These are phyloP conservation scores for Stichodactyla mertensii DNA, from an alignment of 64 coral and sea anemone genomes.

Conservation along the genomic window DNA sequence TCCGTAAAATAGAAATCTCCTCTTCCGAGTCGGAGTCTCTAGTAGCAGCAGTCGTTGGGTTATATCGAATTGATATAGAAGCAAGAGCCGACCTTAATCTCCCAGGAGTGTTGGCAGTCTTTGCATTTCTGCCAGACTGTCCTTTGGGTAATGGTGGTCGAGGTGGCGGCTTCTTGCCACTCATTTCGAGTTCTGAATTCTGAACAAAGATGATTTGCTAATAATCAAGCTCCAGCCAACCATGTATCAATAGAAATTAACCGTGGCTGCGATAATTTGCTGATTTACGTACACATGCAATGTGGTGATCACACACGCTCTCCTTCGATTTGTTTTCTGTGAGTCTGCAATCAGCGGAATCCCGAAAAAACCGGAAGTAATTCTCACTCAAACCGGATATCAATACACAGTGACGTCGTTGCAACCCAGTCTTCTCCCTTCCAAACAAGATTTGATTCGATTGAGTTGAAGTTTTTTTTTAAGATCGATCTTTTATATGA, in stretches of 20 bases:
- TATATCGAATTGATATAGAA: conserved; percentile 81
- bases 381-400: neutral
- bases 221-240: conserved; percentile 31
- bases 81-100: conserved; percentile 52
- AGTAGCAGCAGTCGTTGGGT: conserved; percentile 31
- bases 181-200: conserved; percentile 52
- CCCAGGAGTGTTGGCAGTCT: conserved; percentile 40
- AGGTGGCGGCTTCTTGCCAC: conserved; percentile 73
- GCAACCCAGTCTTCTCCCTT: neutral
- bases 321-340: conserved; percentile 15
- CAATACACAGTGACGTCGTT: neutral
- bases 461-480: neutral
- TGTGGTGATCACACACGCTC: neutral
- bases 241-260: conserved; percentile 13
- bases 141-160: conserved; percentile 61
- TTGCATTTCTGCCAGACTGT: conserved; percentile 20
- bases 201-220: conserved; percentile 19
- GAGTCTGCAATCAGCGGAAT: conserved; percentile 6
- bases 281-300: neutral
- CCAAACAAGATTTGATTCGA: neutral
- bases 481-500: neutral
- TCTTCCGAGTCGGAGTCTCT: conserved; percentile 82
- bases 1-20: conserved; percentile 85
- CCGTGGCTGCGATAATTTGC: neutral
- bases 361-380: conserved; percentile 6